These are phyloP conservation scores for Tricholaema leucomelas DNA, from an alignment of 2,113 vertebrate genomes.

Conservation along the genomic window DNA sequence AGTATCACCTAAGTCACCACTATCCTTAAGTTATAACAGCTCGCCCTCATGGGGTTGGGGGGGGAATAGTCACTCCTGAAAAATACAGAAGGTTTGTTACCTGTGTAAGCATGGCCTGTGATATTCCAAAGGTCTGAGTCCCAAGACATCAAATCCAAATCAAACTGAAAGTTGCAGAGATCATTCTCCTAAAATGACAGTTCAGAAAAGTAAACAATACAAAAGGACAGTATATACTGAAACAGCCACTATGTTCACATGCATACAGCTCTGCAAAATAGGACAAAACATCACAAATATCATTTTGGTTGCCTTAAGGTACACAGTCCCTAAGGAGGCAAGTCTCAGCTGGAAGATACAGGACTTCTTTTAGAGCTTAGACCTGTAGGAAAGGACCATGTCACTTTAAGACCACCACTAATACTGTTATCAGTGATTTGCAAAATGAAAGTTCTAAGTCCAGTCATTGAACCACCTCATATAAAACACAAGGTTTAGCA, in stretches of 20 bases:
- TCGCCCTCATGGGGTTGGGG: neutral
- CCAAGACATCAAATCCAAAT: constrained; percentile 86
- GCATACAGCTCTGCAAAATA: neutral
- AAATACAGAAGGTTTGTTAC: constrained; percentile 63
- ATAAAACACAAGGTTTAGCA: neutral
- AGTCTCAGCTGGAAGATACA: neutral
- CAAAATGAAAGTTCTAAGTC: neutral
- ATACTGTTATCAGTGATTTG: neutral
- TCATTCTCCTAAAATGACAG: constrained; percentile 76
- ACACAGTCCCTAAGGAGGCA: neutral
- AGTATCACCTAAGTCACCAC: neutral
- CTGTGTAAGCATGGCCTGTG: constrained; percentile 74
- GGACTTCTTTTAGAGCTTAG: neutral
- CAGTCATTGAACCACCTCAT: neutral
- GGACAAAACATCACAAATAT: neutral
- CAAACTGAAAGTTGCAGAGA: constrained; percentile 84
- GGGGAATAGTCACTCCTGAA: neutral
- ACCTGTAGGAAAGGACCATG: neutral
- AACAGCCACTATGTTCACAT: neutral
- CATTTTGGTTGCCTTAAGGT: neutral
- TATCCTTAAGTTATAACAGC: neutral
- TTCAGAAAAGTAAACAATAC: constrained; percentile 26
- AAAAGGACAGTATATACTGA: neutral
- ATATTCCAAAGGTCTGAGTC: constrained; percentile 74
- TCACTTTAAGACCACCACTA: neutral